Base-by-base conservation (phyloP, 1,140 invertebrate species). In the Coptotermes formosanus region DNA sequence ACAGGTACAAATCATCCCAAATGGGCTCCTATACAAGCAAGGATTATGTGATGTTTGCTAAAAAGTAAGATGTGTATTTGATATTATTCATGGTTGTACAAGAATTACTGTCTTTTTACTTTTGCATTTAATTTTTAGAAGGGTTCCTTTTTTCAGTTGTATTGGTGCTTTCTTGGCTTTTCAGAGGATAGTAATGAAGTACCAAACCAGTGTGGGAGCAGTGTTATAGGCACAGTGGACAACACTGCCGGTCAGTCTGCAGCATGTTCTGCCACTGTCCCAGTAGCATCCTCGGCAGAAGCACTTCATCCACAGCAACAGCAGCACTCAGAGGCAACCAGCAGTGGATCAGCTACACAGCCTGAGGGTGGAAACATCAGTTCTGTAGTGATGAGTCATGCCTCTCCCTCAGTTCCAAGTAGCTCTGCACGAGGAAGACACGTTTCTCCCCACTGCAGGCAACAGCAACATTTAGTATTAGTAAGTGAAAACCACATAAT, bases 311-410 rank as follows among this genome's bases (percentile, higher is more conserved):
- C 59, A 30, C 64, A 25, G 8, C 85, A 89, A 87, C 87, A 88
- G 85, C 88, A 88, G 86, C 92, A 92, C 82, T 92, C 92, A 0
- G 93, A 93, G 88, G 92, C 93, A 25, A 93, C 92, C 12, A 94
- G 93, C 87, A 93, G 92, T 88, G 93, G 92, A 55, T 52, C 83
- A 21, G 92, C 91, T 48, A 91, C 91, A 38, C 90, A 91, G 14
- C 91, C 30, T 43, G 85, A 85, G 38, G 14, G 43, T 69, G 85
- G 85, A 92, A 88, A 91, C 92, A 16, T 52, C 25, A 48, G 83
- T 59, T 32, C 83, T 59, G 9, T 92, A 92, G 0, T 91, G 91
- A 85, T 55, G n/a, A 85, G 48, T 87, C 89, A 88, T 64, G n/a
- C 88, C 88, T 45, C 88, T 88, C 87, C 88, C 89, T 30, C 89